A percentile compares a stretch with the other conserved stretches of the same genome.
Evolutionary conservation across 2,888 invertebrate genomes (phyloP).

Genomic region (Ceramica pisi): DNA sequence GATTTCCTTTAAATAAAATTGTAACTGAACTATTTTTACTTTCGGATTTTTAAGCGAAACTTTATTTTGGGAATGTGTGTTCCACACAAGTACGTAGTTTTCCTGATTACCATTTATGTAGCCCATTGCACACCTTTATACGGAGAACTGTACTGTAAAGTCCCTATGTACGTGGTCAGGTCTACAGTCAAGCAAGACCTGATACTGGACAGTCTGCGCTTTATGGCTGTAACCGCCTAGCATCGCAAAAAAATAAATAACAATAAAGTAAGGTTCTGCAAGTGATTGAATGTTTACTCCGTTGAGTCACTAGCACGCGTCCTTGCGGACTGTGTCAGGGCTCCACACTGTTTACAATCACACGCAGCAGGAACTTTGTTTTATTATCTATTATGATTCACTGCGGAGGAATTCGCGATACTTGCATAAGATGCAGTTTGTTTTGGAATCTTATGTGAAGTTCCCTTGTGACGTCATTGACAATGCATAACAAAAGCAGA

Average conservation of each 20-base stretch:
- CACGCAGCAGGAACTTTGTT: conserved; percentile 66
- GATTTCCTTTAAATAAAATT: not conserved
- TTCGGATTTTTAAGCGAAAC: not conserved
- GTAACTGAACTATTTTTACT: not conserved
- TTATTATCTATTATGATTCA: conserved; percentile 60
- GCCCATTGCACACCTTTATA: not conserved
- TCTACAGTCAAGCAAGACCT: not conserved
- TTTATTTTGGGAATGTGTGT: not conserved
- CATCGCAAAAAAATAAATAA: conserved; percentile 29
- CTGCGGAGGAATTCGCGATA: conserved; percentile 52
- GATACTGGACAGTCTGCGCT: not conserved
- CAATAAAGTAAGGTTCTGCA: conserved; percentile 49
- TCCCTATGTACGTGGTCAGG: not conserved
- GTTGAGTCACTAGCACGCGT: conserved; percentile 78
- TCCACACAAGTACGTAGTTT: not conserved
- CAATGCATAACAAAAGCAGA: conserved; percentile 16
- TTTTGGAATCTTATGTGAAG: conserved; percentile 56
- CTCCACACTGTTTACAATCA: conserved; percentile 62
- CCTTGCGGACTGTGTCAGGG: conserved; percentile 75
- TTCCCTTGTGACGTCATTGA: conserved; percentile 31
- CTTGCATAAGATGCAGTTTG: conserved; percentile 61
- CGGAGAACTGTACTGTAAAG: not conserved
- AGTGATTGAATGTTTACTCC: conserved; percentile 54
- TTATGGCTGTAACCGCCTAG: not conserved
- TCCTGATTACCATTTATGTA: not conserved